Base-by-base conservation (phyloP, 2,797 vertebrate species). In the Catamblyrhynchus diadema region DNA sequence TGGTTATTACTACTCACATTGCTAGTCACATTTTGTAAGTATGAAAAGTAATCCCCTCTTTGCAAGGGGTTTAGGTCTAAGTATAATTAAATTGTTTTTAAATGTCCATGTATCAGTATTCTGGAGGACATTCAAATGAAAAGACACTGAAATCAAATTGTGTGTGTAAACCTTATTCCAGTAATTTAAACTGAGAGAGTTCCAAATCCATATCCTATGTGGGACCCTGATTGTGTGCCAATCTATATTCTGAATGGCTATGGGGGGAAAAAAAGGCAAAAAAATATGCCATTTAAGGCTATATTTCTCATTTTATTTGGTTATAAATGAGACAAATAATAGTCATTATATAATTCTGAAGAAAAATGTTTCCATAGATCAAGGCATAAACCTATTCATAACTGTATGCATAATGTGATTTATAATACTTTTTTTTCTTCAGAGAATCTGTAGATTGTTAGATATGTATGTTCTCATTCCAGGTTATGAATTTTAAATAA, bases 251-350 rank as follows among this genome's bases (percentile, higher is more conserved):
- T 64, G 41, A 75, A 47, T 13, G n/a, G 5, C 24, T 77, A 4
- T 33, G 25, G 3, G 10, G 2, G 2, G 15, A 21, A 30, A 14
- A n/a, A 30, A 24, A 16, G 3, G 7, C 2, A 15, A 30, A 20
- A 30, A 6, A 2, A 9, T n/a, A 7, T 41, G 10, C 22, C 24
- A 12, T 67, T 61, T 53, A 78, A 65, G 20, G 32, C 22, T 79
- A 0, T 84, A 22, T 70, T 85, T 88, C n/a, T 41, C 24, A 14
- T 81, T 91, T 54, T 60, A 12, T 47, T 25, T 74, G 20, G 37
- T 66, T 84, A 64, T 41, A 51, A 72, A 81, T 75, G 41, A 71
- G 37, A 35, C 19, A 56, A 32, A 44, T 57, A 69, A 30, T 22
- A 30, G 35, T 73, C 14, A 8, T 86, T 39, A 22, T 33, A 2